Percentiles rank a stretch among this genome's conserved stretches.
phyloP scores from a whole-genome alignment of 2,113 vertebrate species.

The Triplophysa rosa region DNA sequence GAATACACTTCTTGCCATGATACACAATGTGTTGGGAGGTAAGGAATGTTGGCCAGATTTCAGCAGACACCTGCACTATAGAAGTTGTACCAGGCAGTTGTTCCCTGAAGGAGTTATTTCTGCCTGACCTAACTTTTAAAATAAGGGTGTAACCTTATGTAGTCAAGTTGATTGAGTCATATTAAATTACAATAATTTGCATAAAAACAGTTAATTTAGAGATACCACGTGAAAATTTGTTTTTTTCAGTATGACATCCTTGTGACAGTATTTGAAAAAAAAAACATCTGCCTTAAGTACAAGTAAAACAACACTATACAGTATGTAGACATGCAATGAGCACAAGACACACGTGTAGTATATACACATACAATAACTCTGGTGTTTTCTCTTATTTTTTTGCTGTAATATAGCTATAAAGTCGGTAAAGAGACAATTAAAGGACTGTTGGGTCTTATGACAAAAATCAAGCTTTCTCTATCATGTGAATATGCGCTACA shows the following conservation, averaged over 20 bases:
- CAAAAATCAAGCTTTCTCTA: conserved; percentile 58
- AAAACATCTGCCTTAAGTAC: not conserved
- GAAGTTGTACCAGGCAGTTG: too few relatives aligned
- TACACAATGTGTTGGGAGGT: conserved; percentile 7
- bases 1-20: not conserved
- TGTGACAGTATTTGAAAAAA: not conserved
- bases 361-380: too few relatives aligned
- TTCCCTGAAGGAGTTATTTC: too few relatives aligned
- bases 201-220: too few relatives aligned
- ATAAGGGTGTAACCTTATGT: too few relatives aligned
- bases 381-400: conserved; percentile 42
- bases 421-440: conserved; percentile 47
- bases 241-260: conserved; percentile 5
- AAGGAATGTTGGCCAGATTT: conserved; percentile 5
- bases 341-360: not conserved
- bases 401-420: conserved; percentile 52
- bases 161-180: too few relatives aligned
- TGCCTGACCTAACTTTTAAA: too few relatives aligned
- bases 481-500: conserved; percentile 70
- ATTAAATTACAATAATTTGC: too few relatives aligned
- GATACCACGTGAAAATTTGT: too few relatives aligned
- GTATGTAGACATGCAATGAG: conserved; percentile 18
- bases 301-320: conserved; percentile 1
- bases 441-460: conserved; percentile 70
- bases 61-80: not conserved